These are phyloP conservation scores for Typhlichthys subterraneus DNA, from an alignment of 2,797 vertebrate species.

Conservation along the genomic window DNA sequence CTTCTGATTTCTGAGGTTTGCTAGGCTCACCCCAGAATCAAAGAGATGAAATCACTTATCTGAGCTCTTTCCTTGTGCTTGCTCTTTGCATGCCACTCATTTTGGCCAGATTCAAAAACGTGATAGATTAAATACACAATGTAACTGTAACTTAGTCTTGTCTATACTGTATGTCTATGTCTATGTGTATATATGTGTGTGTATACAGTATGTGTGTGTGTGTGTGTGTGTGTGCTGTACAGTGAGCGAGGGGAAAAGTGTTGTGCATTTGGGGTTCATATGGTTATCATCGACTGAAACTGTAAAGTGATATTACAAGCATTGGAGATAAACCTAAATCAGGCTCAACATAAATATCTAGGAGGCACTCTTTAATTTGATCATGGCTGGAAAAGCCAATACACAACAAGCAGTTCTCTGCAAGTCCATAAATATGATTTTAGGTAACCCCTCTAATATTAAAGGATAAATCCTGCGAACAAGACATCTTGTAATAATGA, in stretches of 20 bases:
- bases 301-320: slow-evolving; percentile 60
- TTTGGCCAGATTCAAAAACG: slow-evolving; percentile 40
- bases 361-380: slow-evolving; percentile 60
- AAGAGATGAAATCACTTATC: slow-evolving; percentile 42
- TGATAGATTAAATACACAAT: slow-evolving; percentile 33
- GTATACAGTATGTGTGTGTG: slow-evolving; percentile 15
- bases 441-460: slow-evolving; percentile 8
- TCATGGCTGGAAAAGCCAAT: slow-evolving; percentile 40
- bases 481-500: slow-evolving; percentile 40
- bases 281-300: slow-evolving; percentile 55
- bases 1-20: slow-evolving; percentile 47
- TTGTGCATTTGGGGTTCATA: slow-evolving; percentile 43
- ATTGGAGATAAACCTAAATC: slow-evolving; percentile 54
- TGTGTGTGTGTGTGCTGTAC: no score
- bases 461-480: slow-evolving; percentile 17
- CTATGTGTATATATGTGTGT: slow-evolving; percentile 24
- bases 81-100: slow-evolving; percentile 34
- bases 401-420: slow-evolving; percentile 19
- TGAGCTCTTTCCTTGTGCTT: slow-evolving; percentile 18
- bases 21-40: slow-evolving; percentile 35
- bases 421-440: slow-evolving; percentile 37
- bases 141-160: slow-evolving; percentile 2
- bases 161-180: not conserved
- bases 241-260: no score
- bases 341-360: slow-evolving; percentile 62